These are phyloP conservation scores for Physocephala rufipes DNA, from an alignment of 2,888 invertebrate species.

Conservation along the genomic window DNA sequence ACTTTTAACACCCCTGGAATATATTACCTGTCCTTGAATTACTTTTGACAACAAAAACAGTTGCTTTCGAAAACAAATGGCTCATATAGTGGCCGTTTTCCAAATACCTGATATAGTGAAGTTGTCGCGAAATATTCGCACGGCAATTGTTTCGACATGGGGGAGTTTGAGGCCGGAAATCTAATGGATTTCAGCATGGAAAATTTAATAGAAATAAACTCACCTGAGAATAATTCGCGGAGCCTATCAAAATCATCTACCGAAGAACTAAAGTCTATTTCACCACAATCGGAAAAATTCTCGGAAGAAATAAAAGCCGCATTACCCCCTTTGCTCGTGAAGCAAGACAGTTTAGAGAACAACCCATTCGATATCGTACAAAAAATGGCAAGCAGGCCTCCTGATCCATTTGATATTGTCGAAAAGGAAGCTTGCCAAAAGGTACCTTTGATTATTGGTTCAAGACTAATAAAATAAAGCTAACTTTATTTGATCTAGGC, in stretches of 20 bases:
- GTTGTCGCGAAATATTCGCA: not conserved
- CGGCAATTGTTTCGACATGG: constrained; percentile 35
- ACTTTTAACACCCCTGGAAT: not conserved
- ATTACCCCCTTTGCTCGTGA: constrained; percentile 17
- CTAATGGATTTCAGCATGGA: constrained; percentile 51
- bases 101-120: not conserved
- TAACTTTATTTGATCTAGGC: constrained; percentile 31
- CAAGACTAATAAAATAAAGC: not conserved
- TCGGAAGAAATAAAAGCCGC: not conserved
- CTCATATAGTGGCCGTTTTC: not conserved
- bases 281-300: not conserved
- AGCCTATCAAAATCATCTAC: constrained; percentile 17
- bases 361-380: constrained; percentile 53
- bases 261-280: not conserved
- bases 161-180: constrained; percentile 41
- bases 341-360: constrained; percentile 49
- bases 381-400: constrained; percentile 46
- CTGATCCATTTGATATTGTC: constrained; percentile 53
- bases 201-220: constrained; percentile 35
- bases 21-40: constrained; percentile 12
- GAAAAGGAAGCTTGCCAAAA: constrained; percentile 49
- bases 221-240: not conserved
- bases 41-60: constrained; percentile 41
- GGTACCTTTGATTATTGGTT: constrained; percentile 18
- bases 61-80: constrained; percentile 35